These are phyloP conservation scores for Mionectes macconnelli DNA, from an alignment of 2,113 vertebrate species.

Conservation along the genomic window DNA sequence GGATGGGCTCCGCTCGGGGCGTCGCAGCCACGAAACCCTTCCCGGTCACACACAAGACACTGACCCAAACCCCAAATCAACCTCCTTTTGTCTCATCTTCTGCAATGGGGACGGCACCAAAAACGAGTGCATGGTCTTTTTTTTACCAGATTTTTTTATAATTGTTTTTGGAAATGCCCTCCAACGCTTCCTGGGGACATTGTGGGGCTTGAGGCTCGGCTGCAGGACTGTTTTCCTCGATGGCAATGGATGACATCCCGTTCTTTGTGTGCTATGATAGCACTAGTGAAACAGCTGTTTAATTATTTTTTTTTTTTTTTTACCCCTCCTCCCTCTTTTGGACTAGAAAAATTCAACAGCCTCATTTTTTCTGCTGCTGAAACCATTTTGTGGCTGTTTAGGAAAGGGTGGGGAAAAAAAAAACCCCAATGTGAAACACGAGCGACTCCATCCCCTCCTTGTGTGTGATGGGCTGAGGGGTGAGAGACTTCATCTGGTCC, in stretches of 20 bases:
- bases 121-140: fast-evolving
- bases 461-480: fast-evolving
- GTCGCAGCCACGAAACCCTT: fast-evolving
- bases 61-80: fast-evolving
- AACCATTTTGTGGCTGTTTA: not conserved
- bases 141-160: not conserved
- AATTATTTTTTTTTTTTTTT: not conserved
- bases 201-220: not conserved
- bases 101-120: fast-evolving
- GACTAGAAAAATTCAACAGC: not conserved
- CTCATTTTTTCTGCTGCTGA: not conserved
- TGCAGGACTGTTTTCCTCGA: not conserved
- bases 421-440: fast-evolving
- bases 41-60: fast-evolving
- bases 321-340: not conserved
- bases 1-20: fast-evolving
- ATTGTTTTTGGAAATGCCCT: not conserved
- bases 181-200: fast-evolving
- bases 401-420: fast-evolving
- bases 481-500: not conserved
- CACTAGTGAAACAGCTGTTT: not conserved
- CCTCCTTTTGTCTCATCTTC: fast-evolving
- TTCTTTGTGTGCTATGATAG: not conserved
- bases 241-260: not conserved
- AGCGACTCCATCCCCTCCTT: not conserved